Evolutionary conservation across 2,888 invertebrate species (phyloP).

Genomic region (Tetropium fuscum): DNA sequence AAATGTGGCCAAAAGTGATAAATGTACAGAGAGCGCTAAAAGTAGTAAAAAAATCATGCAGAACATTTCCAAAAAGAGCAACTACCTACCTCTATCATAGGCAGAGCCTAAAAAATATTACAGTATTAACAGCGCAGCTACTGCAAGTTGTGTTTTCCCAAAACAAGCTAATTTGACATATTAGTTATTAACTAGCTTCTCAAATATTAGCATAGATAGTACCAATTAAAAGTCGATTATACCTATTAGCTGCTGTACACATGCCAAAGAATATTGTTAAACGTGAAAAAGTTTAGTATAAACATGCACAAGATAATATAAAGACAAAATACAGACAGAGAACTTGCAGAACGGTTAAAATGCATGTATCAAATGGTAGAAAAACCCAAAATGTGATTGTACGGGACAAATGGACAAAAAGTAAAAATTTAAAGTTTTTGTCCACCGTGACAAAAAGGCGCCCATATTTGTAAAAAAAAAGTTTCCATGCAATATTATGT

Average conservation of each 20-base stretch:
- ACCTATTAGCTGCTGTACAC: conserved; percentile 13
- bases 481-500: too few relatives aligned
- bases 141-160: too few relatives aligned
- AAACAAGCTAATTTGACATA: too few relatives aligned
- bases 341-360: conserved; percentile 43
- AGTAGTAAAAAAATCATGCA: conserved; percentile 20
- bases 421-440: not conserved
- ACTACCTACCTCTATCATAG: conserved; percentile 14
- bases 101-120: too few relatives aligned
- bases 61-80: conserved; percentile 10
- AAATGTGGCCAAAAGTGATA: conserved; percentile 41
- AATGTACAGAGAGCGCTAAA: conserved; percentile 5
- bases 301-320: conserved; percentile 36
- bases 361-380: conserved; percentile 23
- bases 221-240: too few relatives aligned
- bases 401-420: conserved; percentile 14
- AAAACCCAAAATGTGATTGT: conserved; percentile 11
- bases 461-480: conserved; percentile 21
- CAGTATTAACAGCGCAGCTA: too few relatives aligned
- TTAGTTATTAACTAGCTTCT: too few relatives aligned
- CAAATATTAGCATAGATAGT: too few relatives aligned
- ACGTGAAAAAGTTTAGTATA: conserved; percentile 9
- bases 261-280: conserved; percentile 8
- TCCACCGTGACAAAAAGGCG: not conserved
- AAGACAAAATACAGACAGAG: conserved; percentile 46